phyloP scores from a whole-genome alignment of 2,888 invertebrate species.

The Epistrophe grossulariae region DNA sequence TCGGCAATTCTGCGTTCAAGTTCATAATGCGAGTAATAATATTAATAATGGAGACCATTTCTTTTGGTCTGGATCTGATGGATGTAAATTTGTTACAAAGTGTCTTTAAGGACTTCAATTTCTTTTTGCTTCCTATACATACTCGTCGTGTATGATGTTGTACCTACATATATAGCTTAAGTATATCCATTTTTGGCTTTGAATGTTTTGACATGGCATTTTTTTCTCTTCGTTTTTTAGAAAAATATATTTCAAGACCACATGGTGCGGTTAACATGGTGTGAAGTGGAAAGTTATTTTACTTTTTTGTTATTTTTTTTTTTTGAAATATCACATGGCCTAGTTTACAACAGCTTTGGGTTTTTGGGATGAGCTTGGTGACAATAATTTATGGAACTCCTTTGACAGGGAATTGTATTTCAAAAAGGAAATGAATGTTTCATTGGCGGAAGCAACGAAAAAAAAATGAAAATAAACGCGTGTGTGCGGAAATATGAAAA shows the following conservation, averaged over 20 bases:
- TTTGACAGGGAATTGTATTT: constrained; percentile 40
- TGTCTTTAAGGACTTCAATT: constrained; percentile 64
- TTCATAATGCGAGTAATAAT: constrained; percentile 74
- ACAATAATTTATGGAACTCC: constrained; percentile 66
- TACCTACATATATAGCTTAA: not conserved
- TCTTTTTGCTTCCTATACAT: not conserved
- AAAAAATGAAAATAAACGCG: not conserved
- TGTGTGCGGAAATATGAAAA: constrained; percentile 40
- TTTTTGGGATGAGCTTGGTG: constrained; percentile 44
- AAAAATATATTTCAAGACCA: constrained; percentile 48
- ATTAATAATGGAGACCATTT: constrained; percentile 73
- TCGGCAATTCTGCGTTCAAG: constrained; percentile 65
- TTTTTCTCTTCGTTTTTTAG: not conserved
- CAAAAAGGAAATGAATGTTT: constrained; percentile 49
- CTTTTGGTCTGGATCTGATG: constrained; percentile 66
- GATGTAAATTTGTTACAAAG: constrained; percentile 74
- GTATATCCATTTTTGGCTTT: constrained; percentile 10
- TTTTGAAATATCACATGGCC: constrained; percentile 44
- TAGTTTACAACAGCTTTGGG: constrained; percentile 40
- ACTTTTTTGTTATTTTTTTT: constrained; percentile 8
- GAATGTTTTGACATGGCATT: constrained; percentile 23
- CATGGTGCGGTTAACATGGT: constrained; percentile 64
- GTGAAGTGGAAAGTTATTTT: constrained; percentile 55
- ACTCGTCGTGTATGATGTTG: no score
- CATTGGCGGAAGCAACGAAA: not conserved